Conservation (phyloP, 2,888 invertebrate species). For the Leptopterna dolabrata region DNA sequence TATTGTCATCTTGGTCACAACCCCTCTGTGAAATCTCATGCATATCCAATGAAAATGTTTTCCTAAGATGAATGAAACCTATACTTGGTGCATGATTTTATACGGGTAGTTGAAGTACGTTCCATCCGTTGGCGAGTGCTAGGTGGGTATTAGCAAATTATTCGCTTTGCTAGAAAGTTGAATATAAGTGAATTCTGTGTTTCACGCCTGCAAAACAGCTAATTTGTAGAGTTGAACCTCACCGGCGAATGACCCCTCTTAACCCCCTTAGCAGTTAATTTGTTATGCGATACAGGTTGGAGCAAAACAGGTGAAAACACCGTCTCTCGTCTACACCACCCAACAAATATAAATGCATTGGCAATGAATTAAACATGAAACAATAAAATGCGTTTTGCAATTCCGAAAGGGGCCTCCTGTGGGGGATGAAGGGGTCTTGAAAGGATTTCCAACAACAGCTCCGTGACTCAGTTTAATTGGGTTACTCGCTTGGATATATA, state of each 20-base stretch:
- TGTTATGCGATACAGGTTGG: conserved; percentile 26
- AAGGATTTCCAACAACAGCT: background rate
- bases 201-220: background rate
- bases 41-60: background rate
- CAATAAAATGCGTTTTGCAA: conserved; percentile 51
- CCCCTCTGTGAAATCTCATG: background rate
- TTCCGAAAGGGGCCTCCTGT: background rate
- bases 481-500: background rate
- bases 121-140: background rate
- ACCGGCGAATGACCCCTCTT: conserved; percentile 26
- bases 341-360: conserved; percentile 46
- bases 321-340: background rate
- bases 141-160: background rate
- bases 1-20: too few relatives aligned
- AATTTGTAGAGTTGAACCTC: conserved; percentile 11
- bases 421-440: background rate
- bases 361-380: conserved; percentile 47
- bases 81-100: background rate
- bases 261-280: conserved; percentile 32
- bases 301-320: conserved; percentile 46
- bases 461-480: conserved; percentile 34
- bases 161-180: background rate
- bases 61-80: background rate
- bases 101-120: background rate
- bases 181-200: background rate